phyloP scores from a whole-genome alignment of 2,888 invertebrate species.

The Drosophila engyochracea region DNA sequence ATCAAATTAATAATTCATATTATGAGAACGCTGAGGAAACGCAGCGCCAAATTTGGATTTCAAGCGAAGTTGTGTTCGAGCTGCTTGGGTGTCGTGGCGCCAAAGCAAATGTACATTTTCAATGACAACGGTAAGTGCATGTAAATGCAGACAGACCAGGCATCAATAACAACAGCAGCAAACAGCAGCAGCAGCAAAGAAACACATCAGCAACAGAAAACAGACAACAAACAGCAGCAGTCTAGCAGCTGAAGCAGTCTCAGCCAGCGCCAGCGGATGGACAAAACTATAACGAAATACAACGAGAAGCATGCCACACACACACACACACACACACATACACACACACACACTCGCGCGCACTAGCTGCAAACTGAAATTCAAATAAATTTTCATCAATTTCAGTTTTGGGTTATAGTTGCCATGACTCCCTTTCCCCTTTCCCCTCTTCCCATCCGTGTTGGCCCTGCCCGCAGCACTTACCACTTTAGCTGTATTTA shows the following conservation, averaged over 20 bases:
- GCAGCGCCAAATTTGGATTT: conserved; percentile 50
- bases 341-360: conserved; percentile 8
- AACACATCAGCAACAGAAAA: not conserved
- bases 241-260: conserved; percentile 4
- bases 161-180: conserved; percentile 10
- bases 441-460: not conserved
- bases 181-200: not conserved
- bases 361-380: conserved; percentile 47
- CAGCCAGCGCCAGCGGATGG: conserved; percentile 2
- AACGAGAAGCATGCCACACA: conserved; percentile 32
- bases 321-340: conserved; percentile 21
- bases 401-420: conserved; percentile 66
- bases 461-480: conserved; percentile 50
- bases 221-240: conserved; percentile 6
- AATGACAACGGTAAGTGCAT: conserved; percentile 81
- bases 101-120: conserved; percentile 74
- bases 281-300: conserved; percentile 38
- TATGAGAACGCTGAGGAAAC: conserved; percentile 61
- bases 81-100: conserved; percentile 16
- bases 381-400: conserved; percentile 76
- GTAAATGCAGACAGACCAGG: conserved; percentile 65
- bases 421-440: not conserved
- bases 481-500: conserved; percentile 72
- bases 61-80: conserved; percentile 6
- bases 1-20: conserved; percentile 80